Percentiles rank a stretch among this genome's conserved stretches.
These are phyloP conservation scores for Cydia strobilella DNA, from an alignment of 1,140 invertebrate genomes.

Conservation along the genomic window DNA sequence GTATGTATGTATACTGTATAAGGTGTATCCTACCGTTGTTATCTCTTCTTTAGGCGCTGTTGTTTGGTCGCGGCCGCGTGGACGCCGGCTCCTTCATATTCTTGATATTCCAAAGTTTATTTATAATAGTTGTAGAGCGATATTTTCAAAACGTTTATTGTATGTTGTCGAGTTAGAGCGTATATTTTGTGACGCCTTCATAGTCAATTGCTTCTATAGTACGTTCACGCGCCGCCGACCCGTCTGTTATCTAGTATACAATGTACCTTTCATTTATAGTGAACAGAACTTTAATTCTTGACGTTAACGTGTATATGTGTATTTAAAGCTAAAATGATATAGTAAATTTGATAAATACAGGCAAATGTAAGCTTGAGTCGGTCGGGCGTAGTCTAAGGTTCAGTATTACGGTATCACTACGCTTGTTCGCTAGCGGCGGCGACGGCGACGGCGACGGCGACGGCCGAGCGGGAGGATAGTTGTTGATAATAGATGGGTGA, in stretches of 20 bases:
- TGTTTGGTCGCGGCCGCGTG: slow-evolving; percentile 62
- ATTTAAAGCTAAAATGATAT: slow-evolving; percentile 64
- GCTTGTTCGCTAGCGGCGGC: neutral
- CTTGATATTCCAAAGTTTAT: slow-evolving; percentile 32
- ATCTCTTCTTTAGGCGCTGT: slow-evolving; percentile 79
- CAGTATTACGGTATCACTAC: neutral
- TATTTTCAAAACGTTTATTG: slow-evolving; percentile 36
- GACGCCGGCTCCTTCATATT: slow-evolving; percentile 36
- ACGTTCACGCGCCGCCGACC: slow-evolving; percentile 52
- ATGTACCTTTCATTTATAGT: slow-evolving; percentile 66
- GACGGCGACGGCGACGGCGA: too few species aligned
- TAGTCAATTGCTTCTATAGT: slow-evolving; percentile 26
- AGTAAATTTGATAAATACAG: slow-evolving; percentile 63
- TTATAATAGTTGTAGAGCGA: slow-evolving; percentile 29
- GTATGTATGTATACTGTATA: slow-evolving; percentile 55
- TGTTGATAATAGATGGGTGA: neutral
- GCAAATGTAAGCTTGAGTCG: slow-evolving; percentile 52
- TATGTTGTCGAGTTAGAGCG: slow-evolving; percentile 38
- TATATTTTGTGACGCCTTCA: slow-evolving; percentile 36
- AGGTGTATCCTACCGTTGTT: slow-evolving; percentile 75
- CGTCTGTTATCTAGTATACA: slow-evolving; percentile 68
- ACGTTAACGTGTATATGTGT: slow-evolving; percentile 75
- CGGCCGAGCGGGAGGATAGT: neutral
- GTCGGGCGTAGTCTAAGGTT: slow-evolving; percentile 54
- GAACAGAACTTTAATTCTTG: slow-evolving; percentile 64